These are phyloP conservation scores for Callitettix versicolor DNA, from an alignment of 1,140 invertebrate genomes.

Conservation along the genomic window DNA sequence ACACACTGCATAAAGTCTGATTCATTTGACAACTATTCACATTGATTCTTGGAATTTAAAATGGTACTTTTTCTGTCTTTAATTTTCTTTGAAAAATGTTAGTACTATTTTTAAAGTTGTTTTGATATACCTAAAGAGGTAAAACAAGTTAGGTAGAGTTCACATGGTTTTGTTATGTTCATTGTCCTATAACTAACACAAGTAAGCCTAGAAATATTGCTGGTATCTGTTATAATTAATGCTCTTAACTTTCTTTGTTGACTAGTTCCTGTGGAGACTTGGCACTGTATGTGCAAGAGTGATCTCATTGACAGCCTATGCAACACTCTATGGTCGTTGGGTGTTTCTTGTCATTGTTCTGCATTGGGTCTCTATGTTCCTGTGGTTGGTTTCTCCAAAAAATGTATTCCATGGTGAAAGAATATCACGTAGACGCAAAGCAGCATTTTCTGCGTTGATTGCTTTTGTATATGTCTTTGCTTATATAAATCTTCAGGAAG, in stretches of 20 bases:
- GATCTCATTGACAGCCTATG: conserved; percentile 72
- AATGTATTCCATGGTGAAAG: conserved; percentile 74
- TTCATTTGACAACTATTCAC: no score
- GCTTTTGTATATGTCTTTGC: conserved; percentile 82
- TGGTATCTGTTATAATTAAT: no score
- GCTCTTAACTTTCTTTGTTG: not conserved
- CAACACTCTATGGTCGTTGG: conserved; percentile 73
- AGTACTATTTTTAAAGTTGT: no score
- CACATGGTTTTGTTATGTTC: no score
- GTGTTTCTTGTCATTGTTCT: conserved; percentile 63
- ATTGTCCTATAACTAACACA: no score
- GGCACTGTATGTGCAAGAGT: conserved; percentile 78
- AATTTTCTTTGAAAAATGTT: no score
- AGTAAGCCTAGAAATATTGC: no score
- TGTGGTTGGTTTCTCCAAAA: conserved; percentile 75
- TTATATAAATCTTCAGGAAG: conserved; percentile 79
- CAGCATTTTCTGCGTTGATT: conserved; percentile 57
- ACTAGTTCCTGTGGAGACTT: conserved; percentile 62
- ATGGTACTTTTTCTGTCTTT: no score
- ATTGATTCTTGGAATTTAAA: no score
- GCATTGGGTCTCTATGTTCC: conserved; percentile 70
- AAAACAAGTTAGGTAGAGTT: no score
- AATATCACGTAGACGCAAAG: conserved; percentile 51
- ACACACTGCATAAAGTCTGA: no score
- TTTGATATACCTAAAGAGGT: no score